Base-by-base conservation (phyloP, 2,113 vertebrate species). In the Pimephales promelas region DNA sequence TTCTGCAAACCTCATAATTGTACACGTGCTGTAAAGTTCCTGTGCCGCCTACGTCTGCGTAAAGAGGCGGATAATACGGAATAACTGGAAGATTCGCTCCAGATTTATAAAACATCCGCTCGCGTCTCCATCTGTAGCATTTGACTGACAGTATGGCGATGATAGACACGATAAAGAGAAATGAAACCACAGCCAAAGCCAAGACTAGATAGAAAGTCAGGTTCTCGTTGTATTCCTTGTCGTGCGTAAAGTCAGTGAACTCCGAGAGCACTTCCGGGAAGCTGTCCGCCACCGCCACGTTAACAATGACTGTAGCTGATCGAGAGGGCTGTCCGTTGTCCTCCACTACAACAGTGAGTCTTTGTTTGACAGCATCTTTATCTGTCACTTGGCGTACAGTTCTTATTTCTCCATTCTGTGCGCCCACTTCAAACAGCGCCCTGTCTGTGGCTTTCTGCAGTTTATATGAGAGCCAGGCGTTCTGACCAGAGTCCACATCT, bases 1-100 rank as follows among this genome's bases (percentile, higher is more conserved):
- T 96, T 79, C 94, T 93, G 88, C 93, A 95, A 71, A 94, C 93
- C 87, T 95, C 88, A 61, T 89, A 89, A 77, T 89, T 89, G 54
- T 89, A 89, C 66, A 86, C 79, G 31, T 89, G 88, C 70, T 80
- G 84, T 45, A 87, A 83, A 71, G 88, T 89, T 34, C 84, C 88
- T 34, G 88, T 87, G 26, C 78, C 86, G 9, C 86, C 88, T 22
- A 79, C 84, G 49, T 89, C 88, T 82, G 88, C 88, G 83, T 89
- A 89, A 85, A 83, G 83, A 13, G 88, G 88, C 22, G 88, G 88
- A 47, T 87, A 87, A 78, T 87, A 89, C 10, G 88, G 88, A 73
- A 89, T 89, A 82, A 87, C 81, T 0, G 88, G 88, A 31, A 89
- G 88, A 74, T 85, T 87, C 10, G 61, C 88, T 22, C 31, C 81